Evolutionary conservation across 2,888 invertebrate species (phyloP).

Genomic region (Eupithecia pulchellata): DNA sequence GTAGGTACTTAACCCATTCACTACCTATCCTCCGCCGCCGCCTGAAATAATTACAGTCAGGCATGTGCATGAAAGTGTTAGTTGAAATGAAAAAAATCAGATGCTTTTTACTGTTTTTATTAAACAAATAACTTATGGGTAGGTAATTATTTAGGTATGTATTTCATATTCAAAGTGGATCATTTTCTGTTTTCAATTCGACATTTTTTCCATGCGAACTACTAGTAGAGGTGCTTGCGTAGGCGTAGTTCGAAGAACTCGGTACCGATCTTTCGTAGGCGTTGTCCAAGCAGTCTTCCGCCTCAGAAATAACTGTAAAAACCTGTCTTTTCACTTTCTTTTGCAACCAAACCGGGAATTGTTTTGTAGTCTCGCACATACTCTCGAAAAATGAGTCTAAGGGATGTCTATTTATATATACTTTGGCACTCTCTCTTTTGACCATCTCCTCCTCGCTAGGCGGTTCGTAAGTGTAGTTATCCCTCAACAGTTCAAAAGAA

Average conservation of each 20-base stretch:
- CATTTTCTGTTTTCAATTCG: background rate
- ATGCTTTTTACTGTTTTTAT: background rate
- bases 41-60: too few species aligned
- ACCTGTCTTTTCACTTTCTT: constrained; percentile 7
- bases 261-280: background rate
- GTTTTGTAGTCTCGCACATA: constrained; percentile 6
- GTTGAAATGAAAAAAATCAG: background rate
- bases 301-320: constrained; percentile 11
- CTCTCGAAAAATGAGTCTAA: constrained; percentile 13
- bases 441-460: background rate
- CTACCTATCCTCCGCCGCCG: too few species aligned
- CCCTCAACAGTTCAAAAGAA: constrained; percentile 1
- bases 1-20: too few species aligned
- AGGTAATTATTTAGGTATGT: too few species aligned
- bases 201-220: background rate
- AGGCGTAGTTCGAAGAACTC: background rate
- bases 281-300: constrained; percentile 9
- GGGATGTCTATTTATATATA: constrained; percentile 11
- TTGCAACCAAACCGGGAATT: background rate
- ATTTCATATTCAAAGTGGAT: background rate
- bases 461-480: constrained; percentile 4
- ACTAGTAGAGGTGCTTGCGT: background rate
- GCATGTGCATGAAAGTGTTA: too few species aligned
- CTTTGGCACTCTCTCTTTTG: background rate
- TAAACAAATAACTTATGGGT: background rate